These are phyloP conservation scores for Danaus chrysippus DNA, from an alignment of 2,888 invertebrate genomes.

Conservation along the genomic window DNA sequence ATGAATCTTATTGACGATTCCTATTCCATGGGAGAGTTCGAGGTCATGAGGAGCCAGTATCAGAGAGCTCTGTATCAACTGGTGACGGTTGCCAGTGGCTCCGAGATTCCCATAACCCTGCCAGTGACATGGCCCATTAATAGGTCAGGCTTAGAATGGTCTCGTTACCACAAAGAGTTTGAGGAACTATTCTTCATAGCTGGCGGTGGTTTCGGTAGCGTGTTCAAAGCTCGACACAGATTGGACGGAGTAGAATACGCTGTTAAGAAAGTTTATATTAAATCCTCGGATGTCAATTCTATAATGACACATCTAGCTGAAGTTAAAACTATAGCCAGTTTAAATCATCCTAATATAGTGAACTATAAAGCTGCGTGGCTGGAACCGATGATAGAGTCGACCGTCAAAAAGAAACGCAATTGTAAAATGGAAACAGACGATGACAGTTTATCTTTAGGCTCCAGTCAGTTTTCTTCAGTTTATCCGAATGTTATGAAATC, in stretches of 20 bases:
- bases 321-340: conserved; percentile 88
- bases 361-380: conserved; percentile 92
- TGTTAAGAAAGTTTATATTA: conserved; percentile 86
- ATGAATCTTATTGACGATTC: conserved; percentile 86
- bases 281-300: conserved; percentile 80
- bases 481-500: conserved; percentile 67
- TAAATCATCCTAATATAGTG: conserved; percentile 89
- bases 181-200: conserved; percentile 84
- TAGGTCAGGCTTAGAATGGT: conserved; percentile 78
- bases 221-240: conserved; percentile 86
- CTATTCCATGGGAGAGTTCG: conserved; percentile 84
- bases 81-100: conserved; percentile 78
- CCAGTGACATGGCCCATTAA: conserved; percentile 75
- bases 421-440: conserved; percentile 61
- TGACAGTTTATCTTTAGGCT: conserved; percentile 52
- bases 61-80: conserved; percentile 82
- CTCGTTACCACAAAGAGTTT: conserved; percentile 84
- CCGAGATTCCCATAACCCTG: conserved; percentile 70
- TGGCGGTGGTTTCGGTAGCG: conserved; percentile 87
- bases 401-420: conserved; percentile 56
- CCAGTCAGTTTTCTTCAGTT: conserved; percentile 53
- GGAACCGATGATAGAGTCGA: conserved; percentile 80
- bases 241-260: conserved; percentile 89
- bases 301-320: conserved; percentile 84
- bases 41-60: conserved; percentile 83